A percentile compares a stretch with the other conserved stretches of the same genome.
Evolutionary conservation across 2,888 invertebrate species (phyloP).

Genomic region (Polia nebulosa): DNA sequence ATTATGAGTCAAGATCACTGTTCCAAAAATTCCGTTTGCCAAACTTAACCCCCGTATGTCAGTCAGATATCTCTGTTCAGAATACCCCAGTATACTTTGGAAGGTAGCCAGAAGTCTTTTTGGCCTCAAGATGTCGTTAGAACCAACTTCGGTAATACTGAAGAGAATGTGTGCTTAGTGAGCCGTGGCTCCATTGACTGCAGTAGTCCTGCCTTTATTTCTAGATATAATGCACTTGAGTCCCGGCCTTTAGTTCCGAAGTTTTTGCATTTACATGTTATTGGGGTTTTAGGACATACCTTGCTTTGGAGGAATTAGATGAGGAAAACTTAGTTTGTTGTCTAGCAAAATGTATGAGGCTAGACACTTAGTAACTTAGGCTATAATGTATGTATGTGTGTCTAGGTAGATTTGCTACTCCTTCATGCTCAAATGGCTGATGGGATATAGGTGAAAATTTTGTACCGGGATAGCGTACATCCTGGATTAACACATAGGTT

Average conservation of each 20-base stretch:
- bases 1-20: not conserved
- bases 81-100: constrained; percentile 85
- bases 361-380: not conserved
- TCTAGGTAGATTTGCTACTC: too few relatives aligned
- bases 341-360: not conserved
- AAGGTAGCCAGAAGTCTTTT: constrained; percentile 87
- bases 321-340: constrained; percentile 25
- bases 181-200: constrained; percentile 63
- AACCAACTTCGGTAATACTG: constrained; percentile 80
- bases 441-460: too few relatives aligned
- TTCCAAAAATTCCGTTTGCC: constrained; percentile 6
- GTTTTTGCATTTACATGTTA: constrained; percentile 54
- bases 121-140: constrained; percentile 89
- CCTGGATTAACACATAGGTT: too few relatives aligned
- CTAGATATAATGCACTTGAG: constrained; percentile 43
- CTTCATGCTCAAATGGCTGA: too few relatives aligned
- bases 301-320: constrained; percentile 35
- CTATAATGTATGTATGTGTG: too few relatives aligned
- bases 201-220: constrained; percentile 52
- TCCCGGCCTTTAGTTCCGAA: constrained; percentile 35
- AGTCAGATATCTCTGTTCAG: constrained; percentile 71
- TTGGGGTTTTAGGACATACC: constrained; percentile 47
- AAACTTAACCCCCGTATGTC: constrained; percentile 70
- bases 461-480: too few relatives aligned
- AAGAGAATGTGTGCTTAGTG: constrained; percentile 75